These are phyloP conservation scores for Phyllopteryx taeniolatus DNA, from an alignment of 2,113 vertebrate species.

Conservation along the genomic window DNA sequence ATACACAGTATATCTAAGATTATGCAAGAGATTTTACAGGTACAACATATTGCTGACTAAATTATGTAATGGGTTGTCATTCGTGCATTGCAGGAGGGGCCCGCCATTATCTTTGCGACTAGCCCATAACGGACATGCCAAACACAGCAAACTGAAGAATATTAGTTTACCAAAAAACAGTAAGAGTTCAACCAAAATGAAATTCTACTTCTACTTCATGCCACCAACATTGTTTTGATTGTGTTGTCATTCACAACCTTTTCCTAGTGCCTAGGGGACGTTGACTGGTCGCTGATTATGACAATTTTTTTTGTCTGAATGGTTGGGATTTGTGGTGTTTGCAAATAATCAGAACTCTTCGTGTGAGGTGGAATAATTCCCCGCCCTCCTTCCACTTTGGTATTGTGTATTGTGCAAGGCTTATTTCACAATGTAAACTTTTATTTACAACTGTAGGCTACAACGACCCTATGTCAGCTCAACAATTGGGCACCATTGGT, in stretches of 20 bases:
- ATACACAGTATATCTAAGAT: not conserved
- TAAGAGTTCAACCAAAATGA: constrained; percentile 30
- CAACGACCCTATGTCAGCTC: no score
- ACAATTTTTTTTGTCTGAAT: not conserved
- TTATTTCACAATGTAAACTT: no score
- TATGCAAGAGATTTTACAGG: not conserved
- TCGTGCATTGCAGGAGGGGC: constrained; percentile 61
- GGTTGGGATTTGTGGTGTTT: no score
- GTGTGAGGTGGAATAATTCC: no score
- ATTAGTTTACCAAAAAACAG: constrained; percentile 34
- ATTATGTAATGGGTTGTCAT: not conserved
- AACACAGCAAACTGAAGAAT: constrained; percentile 44
- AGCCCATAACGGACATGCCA: constrained; percentile 70
- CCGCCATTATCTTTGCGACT: constrained; percentile 67
- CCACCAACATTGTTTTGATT: not conserved
- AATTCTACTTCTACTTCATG: not conserved
- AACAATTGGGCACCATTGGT: no score
- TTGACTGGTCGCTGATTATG: not conserved
- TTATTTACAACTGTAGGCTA: no score
- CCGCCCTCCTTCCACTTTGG: no score
- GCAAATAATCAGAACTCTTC: no score
- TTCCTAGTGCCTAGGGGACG: not conserved
- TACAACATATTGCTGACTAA: not conserved
- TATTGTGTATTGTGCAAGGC: no score
- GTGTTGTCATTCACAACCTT: not conserved